Percentiles rank a stretch among this genome's conserved stretches.
Evolutionary conservation across 2,113 vertebrate species (phyloP).

Genomic region (Platanista minor): DNA sequence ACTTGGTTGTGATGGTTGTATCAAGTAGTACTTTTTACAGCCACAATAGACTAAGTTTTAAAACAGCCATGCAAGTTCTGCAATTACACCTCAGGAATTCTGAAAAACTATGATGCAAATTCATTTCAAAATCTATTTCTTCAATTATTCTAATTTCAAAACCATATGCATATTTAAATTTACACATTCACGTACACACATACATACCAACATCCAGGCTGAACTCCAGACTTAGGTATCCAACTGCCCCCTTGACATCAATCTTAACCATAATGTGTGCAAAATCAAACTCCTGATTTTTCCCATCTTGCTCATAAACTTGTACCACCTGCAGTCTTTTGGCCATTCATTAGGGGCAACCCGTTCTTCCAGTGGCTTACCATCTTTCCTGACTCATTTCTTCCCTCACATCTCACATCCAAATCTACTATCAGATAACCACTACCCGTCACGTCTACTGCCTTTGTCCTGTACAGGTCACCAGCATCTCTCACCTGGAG

Average conservation of each 20-base stretch:
- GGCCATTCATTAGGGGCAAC: neutral
- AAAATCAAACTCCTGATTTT: neutral
- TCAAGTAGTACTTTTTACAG: neutral
- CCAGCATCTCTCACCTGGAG: neutral
- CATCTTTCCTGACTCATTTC: neutral
- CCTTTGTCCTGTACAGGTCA: neutral
- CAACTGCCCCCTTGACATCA: neutral
- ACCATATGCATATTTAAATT: neutral
- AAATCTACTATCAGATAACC: neutral
- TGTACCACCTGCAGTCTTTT: neutral
- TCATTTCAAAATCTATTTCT: neutral
- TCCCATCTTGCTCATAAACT: neutral
- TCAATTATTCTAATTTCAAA: slow-evolving; percentile 15
- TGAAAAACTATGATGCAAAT: neutral
- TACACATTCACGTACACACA: neutral
- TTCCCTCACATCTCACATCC: neutral
- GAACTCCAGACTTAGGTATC: neutral
- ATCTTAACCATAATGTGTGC: neutral
- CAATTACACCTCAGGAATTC: neutral
- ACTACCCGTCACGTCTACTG: neutral
- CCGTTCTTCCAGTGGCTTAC: neutral
- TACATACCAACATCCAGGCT: neutral
- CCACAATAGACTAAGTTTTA: neutral
- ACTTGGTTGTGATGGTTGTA: neutral
- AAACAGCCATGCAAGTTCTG: neutral